Conservation (phyloP, 1,140 invertebrate genomes). For the Myzus persicae region DNA sequence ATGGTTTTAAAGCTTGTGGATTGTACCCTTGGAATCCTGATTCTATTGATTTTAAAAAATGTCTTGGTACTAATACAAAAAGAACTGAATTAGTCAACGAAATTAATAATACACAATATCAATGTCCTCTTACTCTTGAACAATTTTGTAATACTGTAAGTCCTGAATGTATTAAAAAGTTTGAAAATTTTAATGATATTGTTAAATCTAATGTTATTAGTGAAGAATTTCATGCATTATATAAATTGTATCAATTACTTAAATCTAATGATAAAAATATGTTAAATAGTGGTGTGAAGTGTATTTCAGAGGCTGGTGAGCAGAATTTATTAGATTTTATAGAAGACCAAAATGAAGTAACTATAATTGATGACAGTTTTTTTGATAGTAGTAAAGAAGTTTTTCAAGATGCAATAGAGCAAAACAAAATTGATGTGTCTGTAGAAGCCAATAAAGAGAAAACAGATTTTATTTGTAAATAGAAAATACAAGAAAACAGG, state of each 20-base stretch:
- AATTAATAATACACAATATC: constrained; percentile 62
- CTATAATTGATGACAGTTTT: constrained; percentile 32
- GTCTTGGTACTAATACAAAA: not conserved
- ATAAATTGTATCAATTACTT: constrained; percentile 11
- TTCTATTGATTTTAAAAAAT: constrained; percentile 39
- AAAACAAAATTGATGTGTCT: not conserved
- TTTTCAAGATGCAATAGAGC: not conserved
- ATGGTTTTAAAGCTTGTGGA: constrained; percentile 56
- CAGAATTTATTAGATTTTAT: constrained; percentile 61
- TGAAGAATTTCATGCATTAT: constrained; percentile 9
- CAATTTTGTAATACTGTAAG: constrained; percentile 13
- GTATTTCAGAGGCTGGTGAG: not conserved
- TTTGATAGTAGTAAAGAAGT: constrained; percentile 13
- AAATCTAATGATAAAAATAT: not conserved
- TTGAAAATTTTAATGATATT: constrained; percentile 11
- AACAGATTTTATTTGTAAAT: not conserved
- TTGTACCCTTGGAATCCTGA: constrained; percentile 50
- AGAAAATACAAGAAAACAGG: not conserved
- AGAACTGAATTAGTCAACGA: not conserved
- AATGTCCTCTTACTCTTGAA: constrained; percentile 57
- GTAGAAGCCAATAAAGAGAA: not conserved
- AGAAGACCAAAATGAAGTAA: constrained; percentile 57
- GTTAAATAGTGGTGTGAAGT: not conserved
- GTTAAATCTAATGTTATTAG: not conserved
- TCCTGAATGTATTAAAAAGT: not conserved